Evolutionary conservation across 2,113 vertebrate species (phyloP), one percentile per base, ranked within the genome.

Genomic region (Tachuris rubrigastra): DNA sequence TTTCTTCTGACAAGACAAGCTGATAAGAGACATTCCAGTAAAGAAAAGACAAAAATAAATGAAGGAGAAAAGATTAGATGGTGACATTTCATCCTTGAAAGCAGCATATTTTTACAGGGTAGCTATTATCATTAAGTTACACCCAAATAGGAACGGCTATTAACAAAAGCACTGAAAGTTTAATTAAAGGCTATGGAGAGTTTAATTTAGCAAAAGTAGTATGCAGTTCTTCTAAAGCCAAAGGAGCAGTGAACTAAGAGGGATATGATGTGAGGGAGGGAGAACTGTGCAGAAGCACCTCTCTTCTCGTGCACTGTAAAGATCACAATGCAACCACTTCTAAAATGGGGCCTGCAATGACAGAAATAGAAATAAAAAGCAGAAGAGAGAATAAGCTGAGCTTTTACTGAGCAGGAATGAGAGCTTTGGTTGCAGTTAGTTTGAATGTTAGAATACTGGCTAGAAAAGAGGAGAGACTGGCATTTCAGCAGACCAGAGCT

Each of bases 1-100:
- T 89, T 92, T 95, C 73, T 97, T 90, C 84, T 95, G 91, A 94
- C 89, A 96, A 95, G 24, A 63, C 69, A 85, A 82, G 72, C 60
- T 92, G 96, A 93, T 94, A 95, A 92, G 73, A 95, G 86, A 71
- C 24, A 90, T 87, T 96, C 90, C 53, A 91, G 69, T 28, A 69
- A 68, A 81, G 47, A 39, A 72, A 96, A 88, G 79, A 86, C 58
- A 92, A 55, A 90, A 87, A 93, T 42, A 87, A 80, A 56, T 55
- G n/a, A 58, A 73, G 68, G 67, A 59, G 80, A 37, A 87, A 87
- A 66, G 47, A 82, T 44, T 62, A 78, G 42, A 71, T 68, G 65
- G 72, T 92, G 86, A 74, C 80, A 59, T 55, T 47, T 89, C 68
- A 91, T 87, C 71, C 62, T 92, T 84, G 33, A 83, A 93, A 88